Evolutionary conservation across 2,888 invertebrate species (phyloP).

Genomic region (Yponomeuta plumbellus): DNA sequence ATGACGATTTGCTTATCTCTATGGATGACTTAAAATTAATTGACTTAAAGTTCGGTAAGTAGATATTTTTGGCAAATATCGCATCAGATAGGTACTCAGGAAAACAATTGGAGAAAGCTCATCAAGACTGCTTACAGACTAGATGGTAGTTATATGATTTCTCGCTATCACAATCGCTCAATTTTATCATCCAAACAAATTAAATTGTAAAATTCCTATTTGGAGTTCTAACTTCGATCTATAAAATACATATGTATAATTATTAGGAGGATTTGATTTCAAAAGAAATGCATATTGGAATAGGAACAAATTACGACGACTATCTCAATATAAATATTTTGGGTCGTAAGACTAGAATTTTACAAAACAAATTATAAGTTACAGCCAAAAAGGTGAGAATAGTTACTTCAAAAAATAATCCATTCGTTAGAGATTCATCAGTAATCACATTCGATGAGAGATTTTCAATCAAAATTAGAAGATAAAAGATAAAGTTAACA

Average conservation of each 20-base stretch:
- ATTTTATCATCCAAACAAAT: conserved; percentile 51
- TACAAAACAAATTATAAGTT: conserved; percentile 40
- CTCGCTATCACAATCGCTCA: conserved; percentile 60
- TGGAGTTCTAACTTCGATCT: conserved; percentile 39
- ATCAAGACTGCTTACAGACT: conserved; percentile 47
- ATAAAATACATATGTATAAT: conserved; percentile 28
- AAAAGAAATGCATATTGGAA: conserved; percentile 40
- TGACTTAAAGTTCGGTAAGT: conserved; percentile 57
- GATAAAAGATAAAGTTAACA: conserved; percentile 36
- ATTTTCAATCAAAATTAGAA: conserved; percentile 34
- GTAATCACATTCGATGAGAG: conserved; percentile 29
- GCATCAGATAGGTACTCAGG: conserved; percentile 25
- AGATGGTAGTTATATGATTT: conserved; percentile 47
- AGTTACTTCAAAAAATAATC: conserved; percentile 31
- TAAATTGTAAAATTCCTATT: conserved; percentile 42
- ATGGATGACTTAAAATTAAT: conserved; percentile 75
- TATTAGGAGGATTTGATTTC: conserved; percentile 46
- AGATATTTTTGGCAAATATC: conserved; percentile 51
- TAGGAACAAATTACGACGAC: conserved; percentile 61
- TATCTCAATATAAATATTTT: conserved; percentile 56
- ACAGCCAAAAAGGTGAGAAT: conserved; percentile 44
- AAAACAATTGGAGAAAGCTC: conserved; percentile 17
- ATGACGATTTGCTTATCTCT: conserved; percentile 50
- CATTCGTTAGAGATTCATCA: conserved; percentile 38
- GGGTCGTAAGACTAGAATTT: conserved; percentile 69